Evolutionary conservation across 2,113 vertebrate species (phyloP), one percentile per base, ranked within the genome.

Genomic region (Triplophysa tibetana): DNA sequence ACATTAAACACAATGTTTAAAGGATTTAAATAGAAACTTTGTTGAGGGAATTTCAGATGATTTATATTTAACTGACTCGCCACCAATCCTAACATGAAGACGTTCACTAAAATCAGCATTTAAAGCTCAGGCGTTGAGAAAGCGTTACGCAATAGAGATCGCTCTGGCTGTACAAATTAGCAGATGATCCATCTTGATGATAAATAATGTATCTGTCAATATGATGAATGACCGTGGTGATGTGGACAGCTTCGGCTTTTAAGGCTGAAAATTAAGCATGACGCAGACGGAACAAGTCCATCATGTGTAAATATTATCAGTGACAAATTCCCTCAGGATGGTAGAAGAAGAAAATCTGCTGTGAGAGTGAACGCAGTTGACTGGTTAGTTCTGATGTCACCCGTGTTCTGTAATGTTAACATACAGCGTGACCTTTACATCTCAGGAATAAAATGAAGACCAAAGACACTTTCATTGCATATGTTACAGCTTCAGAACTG

Each of bases 261-360:
- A 70, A 84, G 84, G 78, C 76, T 84, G 85, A 87, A 86, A 89
- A 84, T 89, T 66, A 26, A 72, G 80, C 68, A 24, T 83, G 88
- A 86, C 50, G 75, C 23, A 26, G 48, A 63, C 54, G 63, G 72
- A 84, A 86, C 86, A 76, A 48, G 82, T 84, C 85, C 50, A 56
- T 86, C 83, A 86, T 88, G 83, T 84, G 80, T 84, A 82, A 80
- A 81, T 85, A 83, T 77, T 88, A 87, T 79, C 84, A 84, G 78
- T 90, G 91, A 88, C 87, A 90, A 81, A 81, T 88, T 89, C 85
- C 68, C 82, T 62, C 86, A 89, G 85, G 87, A 82, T 41, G n/a
- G 54, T 9, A 23, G 56, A 78, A 65, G 33, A 19, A 6, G 52
- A 12, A 76, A 72, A 76, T 33, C 43, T 29, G 60, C 45, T 38